phyloP scores from a whole-genome alignment of 2,888 invertebrate species.

The Hecatera dysodea region DNA sequence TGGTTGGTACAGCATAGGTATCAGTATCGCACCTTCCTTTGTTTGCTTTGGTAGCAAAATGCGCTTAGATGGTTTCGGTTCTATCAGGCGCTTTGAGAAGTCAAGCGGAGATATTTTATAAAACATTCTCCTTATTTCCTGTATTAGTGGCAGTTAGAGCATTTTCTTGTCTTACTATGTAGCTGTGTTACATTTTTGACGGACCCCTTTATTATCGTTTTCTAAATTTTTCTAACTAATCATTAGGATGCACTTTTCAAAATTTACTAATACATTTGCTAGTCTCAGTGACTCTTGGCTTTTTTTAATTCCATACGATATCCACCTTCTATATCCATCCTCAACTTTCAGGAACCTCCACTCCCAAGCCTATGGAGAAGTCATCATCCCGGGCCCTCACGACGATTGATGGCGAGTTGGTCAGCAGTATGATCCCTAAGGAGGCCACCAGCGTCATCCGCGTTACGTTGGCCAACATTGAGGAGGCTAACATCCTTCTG shows the following conservation, averaged over 20 bases:
- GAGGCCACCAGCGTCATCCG: conserved; percentile 93
- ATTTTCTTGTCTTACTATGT: neutral
- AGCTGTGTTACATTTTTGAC: neutral
- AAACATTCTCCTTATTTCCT: neutral
- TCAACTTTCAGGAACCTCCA: conserved; percentile 81
- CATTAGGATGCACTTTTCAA: conserved; percentile 42
- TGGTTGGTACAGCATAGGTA: conserved; percentile 72
- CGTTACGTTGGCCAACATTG: conserved; percentile 94
- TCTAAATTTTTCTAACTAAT: neutral
- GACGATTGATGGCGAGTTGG: conserved; percentile 87
- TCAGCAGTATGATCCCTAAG: conserved; percentile 89
- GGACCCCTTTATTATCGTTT: neutral
- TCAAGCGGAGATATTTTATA: neutral
- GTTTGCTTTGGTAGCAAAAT: conserved; percentile 37
- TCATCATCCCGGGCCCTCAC: conserved; percentile 82
- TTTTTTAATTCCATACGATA: neutral
- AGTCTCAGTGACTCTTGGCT: conserved; percentile 12
- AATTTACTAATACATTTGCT: conserved; percentile 30
- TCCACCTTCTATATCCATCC: neutral
- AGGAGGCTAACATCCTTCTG: conserved; percentile 94
- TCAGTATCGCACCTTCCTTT: conserved; percentile 46
- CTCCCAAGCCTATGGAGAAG: conserved; percentile 86
- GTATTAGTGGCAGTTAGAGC: neutral
- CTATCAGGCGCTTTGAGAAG: conserved; percentile 18
- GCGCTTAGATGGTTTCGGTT: neutral